Conservation (phyloP, 2,797 vertebrate species). For the Syndactyla subalaris region DNA sequence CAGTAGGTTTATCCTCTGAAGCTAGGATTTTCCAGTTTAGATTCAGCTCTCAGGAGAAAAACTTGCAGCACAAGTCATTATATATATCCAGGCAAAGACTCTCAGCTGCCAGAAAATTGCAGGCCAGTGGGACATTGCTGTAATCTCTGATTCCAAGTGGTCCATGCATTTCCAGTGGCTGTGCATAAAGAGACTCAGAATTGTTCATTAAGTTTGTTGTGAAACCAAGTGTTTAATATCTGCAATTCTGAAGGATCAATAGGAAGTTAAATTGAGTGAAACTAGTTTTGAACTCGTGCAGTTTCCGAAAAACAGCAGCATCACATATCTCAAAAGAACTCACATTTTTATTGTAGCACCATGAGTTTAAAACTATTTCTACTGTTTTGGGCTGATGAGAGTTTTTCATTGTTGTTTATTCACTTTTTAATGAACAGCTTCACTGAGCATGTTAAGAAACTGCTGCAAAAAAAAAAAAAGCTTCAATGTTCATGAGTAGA, state of each 20-base stretch:
- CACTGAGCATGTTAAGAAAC: constrained; percentile 47
- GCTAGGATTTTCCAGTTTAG: constrained; percentile 23
- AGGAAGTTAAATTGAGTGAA: constrained; percentile 78
- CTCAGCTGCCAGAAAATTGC: constrained; percentile 75
- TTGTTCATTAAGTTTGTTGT: constrained; percentile 80
- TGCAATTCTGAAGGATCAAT: constrained; percentile 77
- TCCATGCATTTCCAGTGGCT: constrained; percentile 70
- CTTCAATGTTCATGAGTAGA: constrained; percentile 7
- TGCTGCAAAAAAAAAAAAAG: background rate
- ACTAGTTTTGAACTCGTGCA: constrained; percentile 72
- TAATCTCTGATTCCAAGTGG: constrained; percentile 78
- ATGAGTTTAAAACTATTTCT: constrained; percentile 63
- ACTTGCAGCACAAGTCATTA: constrained; percentile 44
- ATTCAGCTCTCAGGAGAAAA: constrained; percentile 57
- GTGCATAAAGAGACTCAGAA: constrained; percentile 72
- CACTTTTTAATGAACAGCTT: constrained; percentile 54
- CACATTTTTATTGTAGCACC: constrained; percentile 39
- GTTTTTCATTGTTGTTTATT: constrained; percentile 19
- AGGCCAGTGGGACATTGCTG: constrained; percentile 72
- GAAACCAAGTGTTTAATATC: constrained; percentile 80
- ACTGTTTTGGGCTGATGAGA: background rate
- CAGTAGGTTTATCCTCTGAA: constrained; percentile 24
- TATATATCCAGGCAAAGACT: constrained; percentile 58
- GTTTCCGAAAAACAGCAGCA: constrained; percentile 63
- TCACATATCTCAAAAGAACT: constrained; percentile 62